These are phyloP conservation scores for Drosophila paulistorum DNA, from an alignment of 1,140 invertebrate genomes.

Conservation along the genomic window DNA sequence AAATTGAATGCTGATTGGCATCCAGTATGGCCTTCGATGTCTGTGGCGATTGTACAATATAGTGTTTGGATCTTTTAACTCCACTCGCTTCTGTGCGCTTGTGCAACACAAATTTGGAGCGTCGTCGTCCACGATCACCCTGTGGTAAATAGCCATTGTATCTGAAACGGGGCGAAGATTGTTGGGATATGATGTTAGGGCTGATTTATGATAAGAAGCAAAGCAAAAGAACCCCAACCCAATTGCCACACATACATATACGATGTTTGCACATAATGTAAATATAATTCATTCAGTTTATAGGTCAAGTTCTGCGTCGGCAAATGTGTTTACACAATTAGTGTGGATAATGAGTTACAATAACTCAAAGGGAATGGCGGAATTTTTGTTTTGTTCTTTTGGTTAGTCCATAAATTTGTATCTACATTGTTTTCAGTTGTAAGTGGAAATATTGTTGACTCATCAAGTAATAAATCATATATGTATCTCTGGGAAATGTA, in stretches of 20 bases:
- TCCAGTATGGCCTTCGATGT: constrained; percentile 96
- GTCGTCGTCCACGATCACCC: constrained; percentile 94
- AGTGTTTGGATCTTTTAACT: constrained; percentile 96
- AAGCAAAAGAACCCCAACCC: neutral
- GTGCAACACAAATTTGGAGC: constrained; percentile 96
- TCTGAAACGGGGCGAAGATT: constrained; percentile 84
- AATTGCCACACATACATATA: constrained; percentile 23
- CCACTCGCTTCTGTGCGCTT: constrained; percentile 94
- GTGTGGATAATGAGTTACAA: constrained; percentile 49
- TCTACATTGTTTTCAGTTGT: constrained; percentile 22
- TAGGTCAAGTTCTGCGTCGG: constrained; percentile 70
- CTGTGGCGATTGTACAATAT: constrained; percentile 96
- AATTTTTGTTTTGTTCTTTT: constrained; percentile 26
- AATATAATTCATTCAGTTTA: constrained; percentile 50
- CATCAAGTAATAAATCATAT: neutral
- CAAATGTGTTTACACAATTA: constrained; percentile 63
- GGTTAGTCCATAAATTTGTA: constrained; percentile 42
- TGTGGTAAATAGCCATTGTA: constrained; percentile 97
- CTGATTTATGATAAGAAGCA: constrained; percentile 54
- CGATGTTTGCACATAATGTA: constrained; percentile 42
- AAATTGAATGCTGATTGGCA: constrained; percentile 96
- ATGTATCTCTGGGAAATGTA: neutral
- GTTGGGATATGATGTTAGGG: constrained; percentile 21
- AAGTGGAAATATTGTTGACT: constrained; percentile 15
- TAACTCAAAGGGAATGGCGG: constrained; percentile 55